A percentile compares a stretch with the other conserved stretches of the same genome.
These are phyloP conservation scores for Amblyornis subalaris DNA, from an alignment of 2,113 vertebrate species.

Conservation along the genomic window DNA sequence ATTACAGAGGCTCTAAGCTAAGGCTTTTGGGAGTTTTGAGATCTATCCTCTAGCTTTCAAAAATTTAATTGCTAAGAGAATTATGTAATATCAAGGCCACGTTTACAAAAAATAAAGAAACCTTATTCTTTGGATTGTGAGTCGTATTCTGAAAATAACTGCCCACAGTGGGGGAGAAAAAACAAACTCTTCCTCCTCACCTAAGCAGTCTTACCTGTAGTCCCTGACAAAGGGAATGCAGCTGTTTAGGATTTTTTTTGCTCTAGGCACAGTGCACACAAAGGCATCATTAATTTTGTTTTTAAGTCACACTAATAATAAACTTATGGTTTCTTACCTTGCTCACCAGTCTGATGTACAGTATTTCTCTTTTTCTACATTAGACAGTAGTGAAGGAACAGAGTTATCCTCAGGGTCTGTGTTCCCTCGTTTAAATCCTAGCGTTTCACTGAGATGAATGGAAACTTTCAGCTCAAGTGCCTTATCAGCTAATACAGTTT, in stretches of 20 bases:
- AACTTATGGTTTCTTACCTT: neutral
- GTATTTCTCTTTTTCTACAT: neutral
- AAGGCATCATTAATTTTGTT: neutral
- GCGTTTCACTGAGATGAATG: neutral
- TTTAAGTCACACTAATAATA: neutral
- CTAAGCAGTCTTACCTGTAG: neutral
- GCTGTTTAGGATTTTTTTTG: neutral
- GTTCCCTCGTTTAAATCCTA: neutral
- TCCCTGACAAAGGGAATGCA: neutral
- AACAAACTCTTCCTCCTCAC: neutral
- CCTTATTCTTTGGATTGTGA: neutral
- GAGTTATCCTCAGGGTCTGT: neutral
- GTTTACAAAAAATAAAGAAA: neutral
- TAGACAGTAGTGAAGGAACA: neutral
- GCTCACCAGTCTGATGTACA: neutral
- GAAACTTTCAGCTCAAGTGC: neutral
- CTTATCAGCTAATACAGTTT: neutral
- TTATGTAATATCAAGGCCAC: rapidly evolving
- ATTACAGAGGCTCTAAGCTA: neutral
- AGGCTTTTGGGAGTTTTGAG: neutral
- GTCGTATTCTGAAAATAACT: neutral
- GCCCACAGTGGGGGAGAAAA: neutral
- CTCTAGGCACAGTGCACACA: neutral
- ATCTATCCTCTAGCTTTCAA: neutral
- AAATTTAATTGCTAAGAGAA: neutral